A percentile compares a stretch with the other conserved stretches of the same genome.
Evolutionary conservation across 2,113 vertebrate species (phyloP).

Genomic region (Pterocles burchelli): DNA sequence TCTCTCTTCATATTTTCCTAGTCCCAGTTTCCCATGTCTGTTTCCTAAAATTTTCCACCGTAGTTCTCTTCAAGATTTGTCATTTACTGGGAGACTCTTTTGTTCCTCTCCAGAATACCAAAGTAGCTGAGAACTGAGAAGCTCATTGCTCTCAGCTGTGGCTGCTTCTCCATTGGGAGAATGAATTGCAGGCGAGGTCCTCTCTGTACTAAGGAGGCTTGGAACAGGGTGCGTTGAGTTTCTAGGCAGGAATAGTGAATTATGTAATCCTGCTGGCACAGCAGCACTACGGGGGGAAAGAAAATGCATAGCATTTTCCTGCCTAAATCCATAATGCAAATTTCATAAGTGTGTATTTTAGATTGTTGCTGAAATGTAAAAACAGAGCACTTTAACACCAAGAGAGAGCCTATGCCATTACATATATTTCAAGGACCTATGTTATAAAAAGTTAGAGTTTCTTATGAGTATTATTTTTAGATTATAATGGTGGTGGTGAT

Average conservation of each 20-base stretch:
- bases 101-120: neutral
- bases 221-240: neutral
- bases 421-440: neutral
- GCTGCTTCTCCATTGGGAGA: neutral
- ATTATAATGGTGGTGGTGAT: neutral
- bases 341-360: constrained; percentile 17
- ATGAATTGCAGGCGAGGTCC: neutral
- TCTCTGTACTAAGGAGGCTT: neutral
- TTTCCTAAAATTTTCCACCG: neutral
- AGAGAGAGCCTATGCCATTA: neutral
- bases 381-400: neutral
- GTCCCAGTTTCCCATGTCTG: neutral
- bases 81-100: neutral
- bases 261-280: neutral
- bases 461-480: neutral
- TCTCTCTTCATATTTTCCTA: neutral
- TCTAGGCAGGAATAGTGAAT: neutral
- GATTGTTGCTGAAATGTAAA: neutral
- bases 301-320: constrained; percentile 30
- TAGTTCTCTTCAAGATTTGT: neutral
- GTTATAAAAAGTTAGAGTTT: neutral
- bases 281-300: neutral
- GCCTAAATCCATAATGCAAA: constrained; percentile 15
- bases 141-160: neutral
- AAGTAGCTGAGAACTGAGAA: neutral